Percentiles rank a stretch among this genome's conserved stretches.
Evolutionary conservation across 2,888 invertebrate species (phyloP).

Genomic region (Drosophila putrida): DNA sequence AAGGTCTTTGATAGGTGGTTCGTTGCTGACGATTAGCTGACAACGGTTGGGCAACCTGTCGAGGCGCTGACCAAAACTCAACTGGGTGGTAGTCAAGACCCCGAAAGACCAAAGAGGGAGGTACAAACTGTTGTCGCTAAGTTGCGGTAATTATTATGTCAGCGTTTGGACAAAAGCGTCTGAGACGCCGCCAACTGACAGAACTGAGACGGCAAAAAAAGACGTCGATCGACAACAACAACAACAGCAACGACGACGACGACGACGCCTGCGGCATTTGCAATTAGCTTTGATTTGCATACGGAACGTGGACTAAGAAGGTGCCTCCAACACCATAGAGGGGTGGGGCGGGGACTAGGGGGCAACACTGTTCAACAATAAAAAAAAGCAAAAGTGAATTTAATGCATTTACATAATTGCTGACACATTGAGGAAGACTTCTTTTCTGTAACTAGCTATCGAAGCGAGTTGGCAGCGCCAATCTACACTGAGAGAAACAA

Average conservation of each 20-base stretch:
- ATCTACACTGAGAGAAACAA: neutral
- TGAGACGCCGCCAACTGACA: slow-evolving; percentile 36
- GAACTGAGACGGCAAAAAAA: slow-evolving; percentile 25
- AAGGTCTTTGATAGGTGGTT: slow-evolving; percentile 48
- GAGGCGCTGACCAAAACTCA: slow-evolving; percentile 21
- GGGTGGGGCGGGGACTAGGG: neutral
- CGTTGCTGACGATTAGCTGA: slow-evolving; percentile 51
- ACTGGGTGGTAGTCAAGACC: neutral
- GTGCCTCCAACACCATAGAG: neutral
- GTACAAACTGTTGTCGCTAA: slow-evolving; percentile 40
- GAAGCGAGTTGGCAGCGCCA: neutral
- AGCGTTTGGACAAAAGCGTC: slow-evolving; percentile 53
- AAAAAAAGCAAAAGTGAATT: slow-evolving; percentile 63
- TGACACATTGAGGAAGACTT: slow-evolving; percentile 16
- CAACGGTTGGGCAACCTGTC: slow-evolving; percentile 49
- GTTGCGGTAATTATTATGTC: slow-evolving; percentile 75
- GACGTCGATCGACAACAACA: slow-evolving; percentile 38
- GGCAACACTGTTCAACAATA: slow-evolving; percentile 2
- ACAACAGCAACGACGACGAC: slow-evolving; percentile 51
- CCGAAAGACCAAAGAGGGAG: neutral
- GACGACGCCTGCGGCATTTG: slow-evolving; percentile 73
- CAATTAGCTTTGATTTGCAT: slow-evolving; percentile 71
- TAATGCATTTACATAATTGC: slow-evolving; percentile 56
- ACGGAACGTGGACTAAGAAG: slow-evolving; percentile 13
- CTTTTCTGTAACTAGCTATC: neutral